phyloP scores from a whole-genome alignment of 2,113 vertebrate species.

The Erinaceus europaeus region DNA sequence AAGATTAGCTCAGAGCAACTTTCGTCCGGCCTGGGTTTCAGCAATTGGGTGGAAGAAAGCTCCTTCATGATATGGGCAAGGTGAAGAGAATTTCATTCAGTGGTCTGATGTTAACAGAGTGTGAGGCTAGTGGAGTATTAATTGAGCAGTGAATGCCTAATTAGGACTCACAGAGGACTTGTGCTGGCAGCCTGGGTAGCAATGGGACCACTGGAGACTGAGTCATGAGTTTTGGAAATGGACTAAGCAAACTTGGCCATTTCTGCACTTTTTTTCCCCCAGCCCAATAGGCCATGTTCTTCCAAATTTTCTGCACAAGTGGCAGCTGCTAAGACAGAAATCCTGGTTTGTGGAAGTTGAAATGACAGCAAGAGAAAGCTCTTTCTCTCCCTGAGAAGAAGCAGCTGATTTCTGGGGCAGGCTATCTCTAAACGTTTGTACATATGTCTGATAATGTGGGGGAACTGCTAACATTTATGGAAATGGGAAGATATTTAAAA shows the following conservation, averaged over 20 bases:
- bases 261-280: neutral
- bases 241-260: neutral
- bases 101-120: neutral
- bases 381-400: neutral
- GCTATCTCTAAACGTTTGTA: constrained; percentile 7
- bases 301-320: constrained; percentile 32
- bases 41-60: neutral
- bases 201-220: neutral
- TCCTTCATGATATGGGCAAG: neutral
- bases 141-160: neutral
- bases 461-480: constrained; percentile 68
- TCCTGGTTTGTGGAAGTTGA: neutral
- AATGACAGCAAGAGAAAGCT: neutral
- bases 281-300: constrained; percentile 9
- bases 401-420: constrained; percentile 53
- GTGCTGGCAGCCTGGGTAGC: neutral
- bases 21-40: neutral
- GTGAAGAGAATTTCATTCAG: constrained; percentile 21
- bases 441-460: constrained; percentile 66
- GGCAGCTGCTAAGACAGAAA: constrained; percentile 16
- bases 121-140: constrained; percentile 14
- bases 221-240: neutral
- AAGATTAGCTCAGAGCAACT: neutral
- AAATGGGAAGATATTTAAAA: constrained; percentile 75
- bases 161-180: neutral